Evolutionary conservation across 2,797 vertebrate genomes (phyloP).

Genomic region (Smutsia gigantea): DNA sequence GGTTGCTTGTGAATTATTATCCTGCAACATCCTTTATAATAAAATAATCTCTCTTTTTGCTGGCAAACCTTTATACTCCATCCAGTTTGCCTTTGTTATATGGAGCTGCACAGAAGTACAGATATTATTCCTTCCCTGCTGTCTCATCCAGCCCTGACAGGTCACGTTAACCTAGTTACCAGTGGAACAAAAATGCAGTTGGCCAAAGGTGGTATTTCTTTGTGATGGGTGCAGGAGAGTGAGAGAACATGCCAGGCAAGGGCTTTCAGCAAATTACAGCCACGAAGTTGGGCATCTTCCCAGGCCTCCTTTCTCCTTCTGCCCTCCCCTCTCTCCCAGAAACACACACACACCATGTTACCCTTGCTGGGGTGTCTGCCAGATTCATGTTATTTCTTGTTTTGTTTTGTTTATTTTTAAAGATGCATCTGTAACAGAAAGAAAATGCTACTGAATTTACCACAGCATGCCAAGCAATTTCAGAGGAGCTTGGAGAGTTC

Average conservation of each 20-base stretch:
- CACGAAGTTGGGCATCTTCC: not conserved
- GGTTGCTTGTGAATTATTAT: constrained; percentile 65
- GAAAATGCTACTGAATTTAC: constrained; percentile 35
- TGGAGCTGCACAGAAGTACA: constrained; percentile 66
- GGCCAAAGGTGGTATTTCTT: constrained; percentile 74
- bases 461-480: not conserved
- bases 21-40: constrained; percentile 49
- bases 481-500: not conserved
- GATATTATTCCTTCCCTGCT: constrained; percentile 68
- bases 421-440: constrained; percentile 73
- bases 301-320: not conserved
- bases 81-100: constrained; percentile 73
- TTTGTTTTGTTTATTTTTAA: constrained; percentile 69
- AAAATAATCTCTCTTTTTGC: constrained; percentile 70
- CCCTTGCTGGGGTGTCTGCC: not conserved
- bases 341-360: not conserved
- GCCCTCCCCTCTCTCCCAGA: not conserved
- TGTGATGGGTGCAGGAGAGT: constrained; percentile 54
- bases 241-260: constrained; percentile 29
- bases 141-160: constrained; percentile 70
- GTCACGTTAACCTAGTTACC: constrained; percentile 81
- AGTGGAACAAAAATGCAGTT: constrained; percentile 73
- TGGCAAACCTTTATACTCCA: constrained; percentile 66
- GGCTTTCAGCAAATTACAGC: constrained; percentile 60
- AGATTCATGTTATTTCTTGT: constrained; percentile 20